Base-by-base conservation (phyloP, 2,888 invertebrate species). In the Ctena decussata region DNA sequence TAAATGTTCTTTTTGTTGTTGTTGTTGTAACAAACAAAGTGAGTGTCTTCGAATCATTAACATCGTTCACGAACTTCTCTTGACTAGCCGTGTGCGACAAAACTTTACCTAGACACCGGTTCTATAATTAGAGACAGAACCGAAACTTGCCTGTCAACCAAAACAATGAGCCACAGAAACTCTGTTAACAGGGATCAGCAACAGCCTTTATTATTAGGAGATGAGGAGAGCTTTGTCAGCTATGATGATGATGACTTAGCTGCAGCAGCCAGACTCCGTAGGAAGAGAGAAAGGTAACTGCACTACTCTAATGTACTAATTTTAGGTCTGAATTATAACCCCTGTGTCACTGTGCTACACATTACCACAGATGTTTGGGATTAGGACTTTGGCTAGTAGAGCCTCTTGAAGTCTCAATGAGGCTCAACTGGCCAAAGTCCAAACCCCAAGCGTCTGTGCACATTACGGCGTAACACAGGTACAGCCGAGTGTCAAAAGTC, bases 201-300 rank as follows among this genome's bases (percentile, higher is more conserved):
- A 39, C 82, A 75, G 6, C 84, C 86, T 21, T 74, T 88, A 44
- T 57, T 81, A 12, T 69, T 77, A 15, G 89, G 87, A 1, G 87
- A 87, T 24, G 89, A 78, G 0, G 80, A 79, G 39, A 85, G 83
- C 8, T 87, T 83, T 49, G 76, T 84, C 21, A 77, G 84, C 60
- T 86, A 86, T 60, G 87, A 89, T 83, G 89, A 89, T 24, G 85
- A 86, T 32, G 86, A 87, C 35, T 49, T 85, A n/a, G 79, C 80
- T 35, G 87, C 87, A 12, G 87, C 87, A 11, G 74, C 77, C 11
- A 80, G 81, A 76, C 70, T 87, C 35, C 46, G 78, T 18, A 72
- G 72, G 65, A 87, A 81, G 72, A 46, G 85, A 69, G 77, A 85
- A 53, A 82, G 83, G 87, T 87, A 72, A 8, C 30, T 37, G 21